Conservation (phyloP, 2,113 vertebrate species). For the Myodes glareolus region DNA sequence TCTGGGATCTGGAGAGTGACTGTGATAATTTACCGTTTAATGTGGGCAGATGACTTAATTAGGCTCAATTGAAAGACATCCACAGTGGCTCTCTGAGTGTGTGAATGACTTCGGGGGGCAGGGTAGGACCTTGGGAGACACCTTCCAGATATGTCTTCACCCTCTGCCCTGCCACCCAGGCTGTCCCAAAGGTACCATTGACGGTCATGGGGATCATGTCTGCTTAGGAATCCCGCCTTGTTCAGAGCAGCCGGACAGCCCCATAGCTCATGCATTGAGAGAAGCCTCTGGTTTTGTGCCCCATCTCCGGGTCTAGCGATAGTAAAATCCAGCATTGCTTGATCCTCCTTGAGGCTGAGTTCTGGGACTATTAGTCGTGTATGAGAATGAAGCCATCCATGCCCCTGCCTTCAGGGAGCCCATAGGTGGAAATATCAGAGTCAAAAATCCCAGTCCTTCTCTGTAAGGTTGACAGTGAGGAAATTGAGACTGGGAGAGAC, state of each 20-base stretch:
- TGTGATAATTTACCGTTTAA: constrained; percentile 80
- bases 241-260: not conserved
- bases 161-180: not conserved
- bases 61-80: constrained; percentile 75
- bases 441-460: not conserved
- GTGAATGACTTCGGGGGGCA: not conserved
- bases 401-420: not conserved
- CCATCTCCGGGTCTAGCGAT: not conserved
- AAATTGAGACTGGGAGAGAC: not conserved
- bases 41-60: constrained; percentile 85
- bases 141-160: not conserved
- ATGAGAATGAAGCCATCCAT: not conserved
- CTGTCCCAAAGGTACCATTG: not conserved
- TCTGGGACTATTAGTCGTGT: not conserved
- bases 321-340: not conserved
- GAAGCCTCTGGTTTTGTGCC: not conserved
- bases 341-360: not conserved
- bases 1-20: constrained; percentile 67
- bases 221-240: not conserved
- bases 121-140: not conserved
- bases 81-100: constrained; percentile 15
- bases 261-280: not conserved
- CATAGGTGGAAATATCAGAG: not conserved
- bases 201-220: not conserved
- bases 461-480: not conserved